Evolutionary conservation across 2,797 vertebrate genomes (phyloP).

Genomic region (Liparis tanakae): DNA sequence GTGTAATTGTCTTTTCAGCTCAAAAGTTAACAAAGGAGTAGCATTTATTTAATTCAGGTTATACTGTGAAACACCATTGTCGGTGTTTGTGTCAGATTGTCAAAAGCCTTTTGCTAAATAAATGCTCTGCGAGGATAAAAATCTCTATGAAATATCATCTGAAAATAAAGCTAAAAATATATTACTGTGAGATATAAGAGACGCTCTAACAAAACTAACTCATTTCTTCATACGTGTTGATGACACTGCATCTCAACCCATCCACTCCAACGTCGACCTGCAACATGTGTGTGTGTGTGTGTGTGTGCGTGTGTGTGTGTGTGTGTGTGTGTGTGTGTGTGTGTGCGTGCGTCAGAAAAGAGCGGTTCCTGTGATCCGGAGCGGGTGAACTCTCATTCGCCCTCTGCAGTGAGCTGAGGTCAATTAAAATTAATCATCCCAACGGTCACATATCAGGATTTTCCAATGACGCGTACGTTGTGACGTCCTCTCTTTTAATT

Average conservation of each 20-base stretch:
- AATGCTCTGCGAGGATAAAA: slow-evolving; percentile 66
- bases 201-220: slow-evolving; percentile 23
- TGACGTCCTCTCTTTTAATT: slow-evolving; percentile 65
- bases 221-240: slow-evolving; percentile 9
- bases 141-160: slow-evolving; percentile 48
- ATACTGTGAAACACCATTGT: slow-evolving; percentile 7
- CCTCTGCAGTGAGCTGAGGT: slow-evolving; percentile 20
- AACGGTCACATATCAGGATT: slow-evolving; percentile 53
- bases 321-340: slow-evolving; percentile 19
- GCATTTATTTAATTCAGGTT: slow-evolving; percentile 21
- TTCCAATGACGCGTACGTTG: slow-evolving; percentile 59
- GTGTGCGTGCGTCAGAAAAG: background rate
- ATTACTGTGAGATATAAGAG: slow-evolving; percentile 29
- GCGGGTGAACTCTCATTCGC: slow-evolving; percentile 15
- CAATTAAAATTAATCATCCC: slow-evolving; percentile 53
- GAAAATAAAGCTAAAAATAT: slow-evolving; percentile 58
- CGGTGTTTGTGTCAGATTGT: slow-evolving; percentile 69
- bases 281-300: slow-evolving; percentile 14
- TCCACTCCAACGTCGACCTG: slow-evolving; percentile 11
- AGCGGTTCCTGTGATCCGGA: slow-evolving; percentile 10
- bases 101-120: slow-evolving; percentile 68
- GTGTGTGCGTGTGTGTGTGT: slow-evolving; percentile 14
- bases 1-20: slow-evolving; percentile 35
- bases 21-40: slow-evolving; percentile 52
- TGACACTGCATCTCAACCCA: slow-evolving; percentile 24